Percentiles rank a stretch among this genome's conserved stretches.
Evolutionary conservation across 2,797 vertebrate species (phyloP).

Genomic region (Neosilurus mollespiculum): DNA sequence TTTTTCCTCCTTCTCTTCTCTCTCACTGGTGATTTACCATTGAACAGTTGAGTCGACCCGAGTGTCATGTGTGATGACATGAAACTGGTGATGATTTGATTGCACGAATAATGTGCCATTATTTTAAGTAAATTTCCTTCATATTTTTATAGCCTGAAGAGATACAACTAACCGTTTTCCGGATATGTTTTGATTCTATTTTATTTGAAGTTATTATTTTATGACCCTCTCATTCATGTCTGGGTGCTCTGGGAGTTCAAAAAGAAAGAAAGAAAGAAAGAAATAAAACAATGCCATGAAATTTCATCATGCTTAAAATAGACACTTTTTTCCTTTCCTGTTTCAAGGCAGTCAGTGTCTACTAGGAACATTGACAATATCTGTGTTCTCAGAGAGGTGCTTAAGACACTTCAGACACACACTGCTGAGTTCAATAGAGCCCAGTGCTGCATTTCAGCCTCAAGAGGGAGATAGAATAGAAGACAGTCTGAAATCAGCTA

Average conservation of each 20-base stretch:
- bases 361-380: slow-evolving; percentile 33
- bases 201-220: slow-evolving; percentile 21
- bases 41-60: not conserved
- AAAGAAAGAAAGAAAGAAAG: not conserved
- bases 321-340: slow-evolving; percentile 15
- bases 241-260: slow-evolving; percentile 9
- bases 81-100: slow-evolving; percentile 20
- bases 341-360: slow-evolving; percentile 23
- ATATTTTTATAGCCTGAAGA: slow-evolving; percentile 1
- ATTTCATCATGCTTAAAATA: slow-evolving; percentile 36
- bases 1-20: not conserved
- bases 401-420: slow-evolving; percentile 34
- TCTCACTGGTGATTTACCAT: not conserved
- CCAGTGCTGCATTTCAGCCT: slow-evolving; percentile 38
- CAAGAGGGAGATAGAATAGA: slow-evolving; percentile 42
- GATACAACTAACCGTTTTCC: not conserved
- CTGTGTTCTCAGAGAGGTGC: slow-evolving; percentile 22
- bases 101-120: slow-evolving; percentile 3
- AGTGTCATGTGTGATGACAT: slow-evolving; percentile 11
- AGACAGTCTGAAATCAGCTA: slow-evolving; percentile 29
- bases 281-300: slow-evolving; percentile 9
- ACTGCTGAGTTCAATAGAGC: slow-evolving; percentile 25
- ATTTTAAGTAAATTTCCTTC: slow-evolving; percentile 9
- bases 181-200: slow-evolving; percentile 4
- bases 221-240: slow-evolving; percentile 3